Conservation (phyloP, 2,888 invertebrate species). For the Napeogenes sylphis region DNA sequence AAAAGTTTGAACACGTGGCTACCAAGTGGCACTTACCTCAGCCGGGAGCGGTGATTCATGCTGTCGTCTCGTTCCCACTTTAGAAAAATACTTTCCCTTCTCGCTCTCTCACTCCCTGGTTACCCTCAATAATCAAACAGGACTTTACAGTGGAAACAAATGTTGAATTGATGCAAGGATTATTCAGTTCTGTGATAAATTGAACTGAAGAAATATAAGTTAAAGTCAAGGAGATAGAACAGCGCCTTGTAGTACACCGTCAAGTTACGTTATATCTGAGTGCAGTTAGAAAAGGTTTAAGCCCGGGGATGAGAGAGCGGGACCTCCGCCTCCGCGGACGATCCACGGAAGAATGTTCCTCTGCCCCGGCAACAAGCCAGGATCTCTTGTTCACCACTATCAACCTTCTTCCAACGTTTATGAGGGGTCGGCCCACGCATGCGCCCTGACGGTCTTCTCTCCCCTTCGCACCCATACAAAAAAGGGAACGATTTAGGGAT, state of each 20-base stretch:
- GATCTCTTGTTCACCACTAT: slow-evolving; percentile 64
- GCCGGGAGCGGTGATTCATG: slow-evolving; percentile 64
- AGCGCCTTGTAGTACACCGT: slow-evolving; percentile 22
- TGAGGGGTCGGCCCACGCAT: slow-evolving; percentile 71
- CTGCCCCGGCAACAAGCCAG: slow-evolving; percentile 64
- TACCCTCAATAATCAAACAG: slow-evolving; percentile 32
- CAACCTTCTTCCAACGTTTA: slow-evolving; percentile 63
- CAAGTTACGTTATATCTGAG: slow-evolving; percentile 11
- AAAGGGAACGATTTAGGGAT: slow-evolving; percentile 63
- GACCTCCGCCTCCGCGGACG: slow-evolving; percentile 73
- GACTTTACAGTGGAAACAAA: slow-evolving; percentile 19
- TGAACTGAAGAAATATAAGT: slow-evolving; percentile 12
- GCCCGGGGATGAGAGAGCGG: slow-evolving; percentile 70
- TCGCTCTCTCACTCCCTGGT: slow-evolving; percentile 73
- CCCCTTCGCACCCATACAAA: slow-evolving; percentile 48
- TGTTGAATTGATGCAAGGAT: slow-evolving; percentile 10
- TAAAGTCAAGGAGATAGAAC: slow-evolving; percentile 14
- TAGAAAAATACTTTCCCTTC: slow-evolving; percentile 58
- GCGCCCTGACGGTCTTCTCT: slow-evolving; percentile 51
- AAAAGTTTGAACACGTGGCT: slow-evolving; percentile 69
- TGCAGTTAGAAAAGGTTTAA: slow-evolving; percentile 45
- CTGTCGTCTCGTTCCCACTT: slow-evolving; percentile 74
- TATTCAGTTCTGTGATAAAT: too few relatives aligned
- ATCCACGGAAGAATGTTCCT: slow-evolving; percentile 71
- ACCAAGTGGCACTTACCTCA: slow-evolving; percentile 72